phyloP scores from a whole-genome alignment of 2,888 invertebrate genomes.

The Tricholauxania praeusta region DNA sequence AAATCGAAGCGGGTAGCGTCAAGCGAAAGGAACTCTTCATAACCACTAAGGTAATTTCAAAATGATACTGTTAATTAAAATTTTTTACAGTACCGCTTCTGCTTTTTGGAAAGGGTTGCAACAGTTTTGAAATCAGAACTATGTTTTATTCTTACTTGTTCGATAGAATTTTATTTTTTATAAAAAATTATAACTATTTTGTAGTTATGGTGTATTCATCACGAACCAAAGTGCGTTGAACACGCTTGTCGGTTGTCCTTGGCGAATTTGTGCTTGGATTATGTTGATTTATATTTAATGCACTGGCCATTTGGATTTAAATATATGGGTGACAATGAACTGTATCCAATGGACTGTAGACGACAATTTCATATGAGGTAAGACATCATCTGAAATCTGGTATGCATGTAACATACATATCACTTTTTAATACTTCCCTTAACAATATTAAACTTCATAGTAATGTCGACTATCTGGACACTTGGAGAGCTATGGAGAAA shows the following conservation, averaged over 20 bases:
- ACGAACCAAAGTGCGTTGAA: conserved; percentile 76
- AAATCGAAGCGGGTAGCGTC: conserved; percentile 64
- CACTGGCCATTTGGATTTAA: too few relatives aligned
- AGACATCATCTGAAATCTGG: background rate
- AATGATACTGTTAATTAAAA: too few relatives aligned
- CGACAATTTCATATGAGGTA: conserved; percentile 70
- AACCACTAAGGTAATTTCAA: conserved; percentile 47
- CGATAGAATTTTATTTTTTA: too few relatives aligned
- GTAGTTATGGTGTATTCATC: conserved; percentile 65
- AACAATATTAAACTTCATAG: too few relatives aligned
- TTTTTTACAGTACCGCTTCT: too few relatives aligned
- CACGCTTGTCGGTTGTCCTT: conserved; percentile 74
- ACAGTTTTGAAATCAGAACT: too few relatives aligned
- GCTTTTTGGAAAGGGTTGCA: too few relatives aligned
- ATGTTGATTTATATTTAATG: too few relatives aligned
- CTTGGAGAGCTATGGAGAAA: conserved; percentile 62
- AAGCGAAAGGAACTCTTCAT: conserved; percentile 64
- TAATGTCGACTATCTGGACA: conserved; percentile 60
- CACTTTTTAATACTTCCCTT: conserved; percentile 48
- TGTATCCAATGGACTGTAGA: conserved; percentile 87
- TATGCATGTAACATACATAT: conserved; percentile 58
- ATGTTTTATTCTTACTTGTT: too few relatives aligned
- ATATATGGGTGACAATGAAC: conserved; percentile 77
- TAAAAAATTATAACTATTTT: too few relatives aligned
- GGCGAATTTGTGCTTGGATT: conserved; percentile 55